Evolutionary conservation across 2,888 invertebrate species (phyloP).

Genomic region (Carcina quercana): DNA sequence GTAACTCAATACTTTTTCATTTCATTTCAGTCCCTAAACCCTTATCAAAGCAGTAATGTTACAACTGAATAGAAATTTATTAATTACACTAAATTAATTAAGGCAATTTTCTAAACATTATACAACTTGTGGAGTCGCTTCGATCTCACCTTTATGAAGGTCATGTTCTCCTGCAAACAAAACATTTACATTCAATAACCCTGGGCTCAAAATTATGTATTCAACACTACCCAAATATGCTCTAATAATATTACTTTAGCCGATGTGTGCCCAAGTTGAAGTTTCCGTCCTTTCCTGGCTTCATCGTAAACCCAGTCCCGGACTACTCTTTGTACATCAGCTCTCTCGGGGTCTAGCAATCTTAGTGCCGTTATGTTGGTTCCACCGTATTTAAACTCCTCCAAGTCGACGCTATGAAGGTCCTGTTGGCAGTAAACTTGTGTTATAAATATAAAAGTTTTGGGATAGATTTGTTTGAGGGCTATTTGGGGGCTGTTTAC

Average conservation of each 20-base stretch:
- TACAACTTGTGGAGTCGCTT: too few relatives aligned
- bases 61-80: too few relatives aligned
- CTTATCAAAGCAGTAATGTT: too few relatives aligned
- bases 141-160: slow-evolving; percentile 80
- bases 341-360: slow-evolving; percentile 87
- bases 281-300: slow-evolving; percentile 77
- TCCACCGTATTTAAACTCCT: slow-evolving; percentile 95
- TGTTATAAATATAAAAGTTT: not conserved
- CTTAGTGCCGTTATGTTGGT: slow-evolving; percentile 96
- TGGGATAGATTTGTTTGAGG: not conserved
- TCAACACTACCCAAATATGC: slow-evolving; percentile 4
- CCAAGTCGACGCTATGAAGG: slow-evolving; percentile 92
- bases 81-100: too few relatives aligned
- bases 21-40: too few relatives aligned
- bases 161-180: slow-evolving; percentile 78
- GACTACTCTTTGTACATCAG: slow-evolving; percentile 85
- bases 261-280: slow-evolving; percentile 73
- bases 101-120: too few relatives aligned
- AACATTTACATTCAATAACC: slow-evolving; percentile 15
- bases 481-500: too few relatives aligned
- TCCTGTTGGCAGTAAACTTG: slow-evolving; percentile 74
- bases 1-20: too few relatives aligned
- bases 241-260: slow-evolving; percentile 59
- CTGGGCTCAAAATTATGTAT: slow-evolving; percentile 2
- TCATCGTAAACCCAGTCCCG: slow-evolving; percentile 88